These are phyloP conservation scores for Odontomachus brunneus DNA, from an alignment of 1,140 invertebrate species.

Conservation along the genomic window DNA sequence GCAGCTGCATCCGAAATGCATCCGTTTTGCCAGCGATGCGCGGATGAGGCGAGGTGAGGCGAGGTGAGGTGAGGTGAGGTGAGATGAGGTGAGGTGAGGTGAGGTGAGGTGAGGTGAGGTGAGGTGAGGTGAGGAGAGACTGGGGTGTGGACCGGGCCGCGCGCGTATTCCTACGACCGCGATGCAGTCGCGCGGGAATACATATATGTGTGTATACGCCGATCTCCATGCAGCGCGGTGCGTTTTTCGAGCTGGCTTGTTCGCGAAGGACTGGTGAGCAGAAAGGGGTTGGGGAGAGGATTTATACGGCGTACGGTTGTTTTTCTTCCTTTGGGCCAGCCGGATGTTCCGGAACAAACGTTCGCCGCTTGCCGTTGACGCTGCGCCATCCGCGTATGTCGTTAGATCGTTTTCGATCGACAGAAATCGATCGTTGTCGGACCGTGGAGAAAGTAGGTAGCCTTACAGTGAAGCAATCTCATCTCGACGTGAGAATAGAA, in stretches of 20 bases:
- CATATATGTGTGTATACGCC: constrained; percentile 13
- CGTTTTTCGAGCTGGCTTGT: constrained; percentile 48
- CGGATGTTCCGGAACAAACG: background rate
- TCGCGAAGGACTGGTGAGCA: constrained; percentile 20
- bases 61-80: too few relatives aligned
- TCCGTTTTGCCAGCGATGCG: constrained; percentile 68
- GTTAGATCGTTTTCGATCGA: constrained; percentile 22
- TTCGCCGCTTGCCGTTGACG: background rate
- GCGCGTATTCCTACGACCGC: constrained; percentile 40
- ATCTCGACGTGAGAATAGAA: too few relatives aligned
- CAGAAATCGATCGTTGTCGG: background rate
- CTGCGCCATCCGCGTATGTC: background rate
- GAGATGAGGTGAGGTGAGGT: too few relatives aligned
- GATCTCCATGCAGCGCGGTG: constrained; percentile 41
- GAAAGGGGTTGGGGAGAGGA: constrained; percentile 18
- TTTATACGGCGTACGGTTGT: constrained; percentile 39
- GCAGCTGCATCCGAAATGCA: constrained; percentile 78
- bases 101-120: too few relatives aligned
- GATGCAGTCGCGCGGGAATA: constrained; percentile 34
- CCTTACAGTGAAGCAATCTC: background rate
- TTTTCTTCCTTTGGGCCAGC: background rate
- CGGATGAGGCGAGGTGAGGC: background rate
- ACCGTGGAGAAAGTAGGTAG: background rate
- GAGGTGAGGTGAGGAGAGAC: background rate
- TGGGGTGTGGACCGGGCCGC: background rate